Conservation (phyloP, 2,797 vertebrate genomes). For the Scolopax bukidnonensis region DNA sequence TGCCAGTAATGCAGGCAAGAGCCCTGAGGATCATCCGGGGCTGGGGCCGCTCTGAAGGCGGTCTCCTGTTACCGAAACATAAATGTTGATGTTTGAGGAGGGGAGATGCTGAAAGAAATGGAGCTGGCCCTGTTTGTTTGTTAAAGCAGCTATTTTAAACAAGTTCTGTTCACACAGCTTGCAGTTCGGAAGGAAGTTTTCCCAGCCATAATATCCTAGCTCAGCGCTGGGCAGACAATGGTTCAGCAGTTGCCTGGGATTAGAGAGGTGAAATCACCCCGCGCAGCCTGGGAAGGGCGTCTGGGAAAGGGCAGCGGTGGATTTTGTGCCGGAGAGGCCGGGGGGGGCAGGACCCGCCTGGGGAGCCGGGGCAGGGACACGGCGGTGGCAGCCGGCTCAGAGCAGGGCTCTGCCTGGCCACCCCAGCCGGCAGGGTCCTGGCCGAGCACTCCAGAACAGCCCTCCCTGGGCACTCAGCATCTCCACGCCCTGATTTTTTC, state of each 20-base stretch:
- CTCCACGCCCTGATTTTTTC: neutral
- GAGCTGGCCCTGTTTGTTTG: conserved; percentile 58
- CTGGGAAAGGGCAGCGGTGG: neutral
- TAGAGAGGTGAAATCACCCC: conserved; percentile 39
- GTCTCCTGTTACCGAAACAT: neutral
- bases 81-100: conserved; percentile 54
- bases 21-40: neutral
- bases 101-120: conserved; percentile 24
- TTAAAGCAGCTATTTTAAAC: conserved; percentile 63
- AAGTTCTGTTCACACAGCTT: conserved; percentile 57
- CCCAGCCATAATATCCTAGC: conserved; percentile 63
- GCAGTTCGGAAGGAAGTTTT: conserved; percentile 63
- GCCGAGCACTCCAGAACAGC: neutral
- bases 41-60: neutral
- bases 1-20: neutral
- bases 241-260: conserved; percentile 53
- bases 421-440: neutral
- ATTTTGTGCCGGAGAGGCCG: neutral
- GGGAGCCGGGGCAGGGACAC: fast-evolving
- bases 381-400: neutral
- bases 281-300: neutral
- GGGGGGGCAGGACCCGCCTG: neutral
- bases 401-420: fast-evolving
- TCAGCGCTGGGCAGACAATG: conserved; percentile 63
- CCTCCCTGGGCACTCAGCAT: neutral